phyloP scores from a whole-genome alignment of 2,113 vertebrate species.

The Crotalus horridus region DNA sequence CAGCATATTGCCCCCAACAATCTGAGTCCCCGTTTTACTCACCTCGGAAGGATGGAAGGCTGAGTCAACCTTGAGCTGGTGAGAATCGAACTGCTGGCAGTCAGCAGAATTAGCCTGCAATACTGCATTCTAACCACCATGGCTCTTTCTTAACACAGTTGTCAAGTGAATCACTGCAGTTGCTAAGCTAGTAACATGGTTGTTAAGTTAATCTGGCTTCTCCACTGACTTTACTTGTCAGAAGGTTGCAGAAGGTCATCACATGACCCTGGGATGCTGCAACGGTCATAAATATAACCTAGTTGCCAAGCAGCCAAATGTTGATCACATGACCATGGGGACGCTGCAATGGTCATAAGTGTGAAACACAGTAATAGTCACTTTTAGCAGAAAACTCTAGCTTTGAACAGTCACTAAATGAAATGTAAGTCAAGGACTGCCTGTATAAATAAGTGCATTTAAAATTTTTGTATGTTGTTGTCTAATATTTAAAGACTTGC shows the following conservation, averaged over 20 bases:
- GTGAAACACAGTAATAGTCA: not conserved
- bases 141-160: not conserved
- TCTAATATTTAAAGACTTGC: slow-evolving; percentile 48
- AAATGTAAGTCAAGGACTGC: not conserved
- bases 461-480: slow-evolving; percentile 15
- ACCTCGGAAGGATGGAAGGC: not conserved
- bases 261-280: too few species aligned
- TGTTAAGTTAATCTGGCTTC: not conserved
- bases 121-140: not conserved
- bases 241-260: not conserved
- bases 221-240: not conserved
- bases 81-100: not conserved
- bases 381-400: not conserved
- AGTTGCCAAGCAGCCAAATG: too few species aligned
- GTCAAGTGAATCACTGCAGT: not conserved
- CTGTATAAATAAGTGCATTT: slow-evolving; percentile 33
- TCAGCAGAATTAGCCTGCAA: not conserved
- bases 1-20: not conserved
- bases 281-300: too few species aligned
- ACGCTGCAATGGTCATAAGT: not conserved
- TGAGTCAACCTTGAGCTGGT: not conserved
- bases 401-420: not conserved
- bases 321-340: too few species aligned
- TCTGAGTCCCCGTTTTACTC: not conserved
- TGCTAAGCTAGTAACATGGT: not conserved